Conservation (phyloP, 2,888 invertebrate species). For the Lypha dubia region DNA sequence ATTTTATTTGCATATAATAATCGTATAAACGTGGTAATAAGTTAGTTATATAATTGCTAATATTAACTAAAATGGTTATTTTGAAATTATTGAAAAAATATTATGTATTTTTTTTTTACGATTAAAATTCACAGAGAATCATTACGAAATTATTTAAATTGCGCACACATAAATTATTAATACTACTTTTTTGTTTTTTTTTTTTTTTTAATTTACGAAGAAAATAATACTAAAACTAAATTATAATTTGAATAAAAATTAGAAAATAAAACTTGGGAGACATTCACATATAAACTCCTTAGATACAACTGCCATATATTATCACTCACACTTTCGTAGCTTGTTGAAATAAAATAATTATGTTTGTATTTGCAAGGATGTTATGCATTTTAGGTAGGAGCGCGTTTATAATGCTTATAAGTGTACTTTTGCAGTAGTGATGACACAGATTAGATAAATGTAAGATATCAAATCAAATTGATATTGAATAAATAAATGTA, state of each 20-base stretch:
- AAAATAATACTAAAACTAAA: slow-evolving; percentile 32
- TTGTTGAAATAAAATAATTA: slow-evolving; percentile 38
- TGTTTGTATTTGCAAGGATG: slow-evolving; percentile 17
- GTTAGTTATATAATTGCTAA: not conserved
- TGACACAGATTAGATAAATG: slow-evolving; percentile 47
- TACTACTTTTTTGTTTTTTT: not conserved
- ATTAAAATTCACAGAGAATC: not conserved
- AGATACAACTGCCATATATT: slow-evolving; percentile 48
- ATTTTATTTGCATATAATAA: too few species aligned
- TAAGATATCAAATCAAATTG: slow-evolving; percentile 37
- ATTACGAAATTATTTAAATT: slow-evolving; percentile 13
- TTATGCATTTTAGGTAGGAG: slow-evolving; percentile 45
- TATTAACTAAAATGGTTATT: not conserved
- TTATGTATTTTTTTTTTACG: not conserved
- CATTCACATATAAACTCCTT: slow-evolving; percentile 65
- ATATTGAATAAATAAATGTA: slow-evolving; percentile 12
- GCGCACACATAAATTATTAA: slow-evolving; percentile 6
- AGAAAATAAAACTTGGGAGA: slow-evolving; percentile 38
- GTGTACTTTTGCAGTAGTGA: slow-evolving; percentile 42
- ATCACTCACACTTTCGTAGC: slow-evolving; percentile 43
- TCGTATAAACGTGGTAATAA: too few species aligned
- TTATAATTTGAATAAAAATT: slow-evolving; percentile 30
- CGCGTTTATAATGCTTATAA: slow-evolving; percentile 21
- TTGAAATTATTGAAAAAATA: not conserved
- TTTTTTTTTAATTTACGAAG: slow-evolving; percentile 4